Conservation (phyloP, 2,888 invertebrate genomes). For the Sturmia bella region DNA sequence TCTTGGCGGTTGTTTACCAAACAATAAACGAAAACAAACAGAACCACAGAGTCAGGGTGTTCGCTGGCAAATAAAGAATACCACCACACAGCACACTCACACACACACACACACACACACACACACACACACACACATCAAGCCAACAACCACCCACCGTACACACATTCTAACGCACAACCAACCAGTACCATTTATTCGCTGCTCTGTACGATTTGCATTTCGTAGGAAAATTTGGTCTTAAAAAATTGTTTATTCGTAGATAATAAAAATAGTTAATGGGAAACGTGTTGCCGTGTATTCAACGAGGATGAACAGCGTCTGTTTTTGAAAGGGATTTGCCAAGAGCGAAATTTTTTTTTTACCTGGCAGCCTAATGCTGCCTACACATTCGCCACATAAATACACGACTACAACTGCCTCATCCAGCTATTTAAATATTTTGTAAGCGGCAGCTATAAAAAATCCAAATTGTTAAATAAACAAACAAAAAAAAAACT, state of each 20-base stretch:
- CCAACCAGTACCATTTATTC: background rate
- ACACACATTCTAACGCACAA: background rate
- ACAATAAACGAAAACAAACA: conserved; percentile 13
- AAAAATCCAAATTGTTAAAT: too few species aligned
- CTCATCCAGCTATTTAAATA: too few species aligned
- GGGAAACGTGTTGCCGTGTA: conserved; percentile 5
- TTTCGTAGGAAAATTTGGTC: conserved; percentile 46
- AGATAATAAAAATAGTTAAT: conserved; percentile 23
- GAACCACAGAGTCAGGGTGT: background rate
- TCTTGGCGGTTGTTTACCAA: conserved; percentile 22
- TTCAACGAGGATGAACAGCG: background rate
- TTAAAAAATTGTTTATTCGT: conserved; percentile 43
- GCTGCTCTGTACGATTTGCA: conserved; percentile 12
- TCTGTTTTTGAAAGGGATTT: background rate
- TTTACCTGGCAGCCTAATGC: too few species aligned
- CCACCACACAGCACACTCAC: background rate
- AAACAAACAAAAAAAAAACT: too few species aligned
- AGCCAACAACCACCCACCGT: background rate
- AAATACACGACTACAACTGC: too few species aligned
- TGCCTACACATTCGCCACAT: too few species aligned
- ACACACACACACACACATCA: background rate
- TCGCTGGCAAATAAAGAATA: conserved; percentile 17
- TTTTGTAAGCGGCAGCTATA: too few species aligned
- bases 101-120: background rate
- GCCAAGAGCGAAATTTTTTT: too few species aligned